Conservation (phyloP, 2,113 vertebrate genomes). For the Ptilonorhynchus violaceus region DNA sequence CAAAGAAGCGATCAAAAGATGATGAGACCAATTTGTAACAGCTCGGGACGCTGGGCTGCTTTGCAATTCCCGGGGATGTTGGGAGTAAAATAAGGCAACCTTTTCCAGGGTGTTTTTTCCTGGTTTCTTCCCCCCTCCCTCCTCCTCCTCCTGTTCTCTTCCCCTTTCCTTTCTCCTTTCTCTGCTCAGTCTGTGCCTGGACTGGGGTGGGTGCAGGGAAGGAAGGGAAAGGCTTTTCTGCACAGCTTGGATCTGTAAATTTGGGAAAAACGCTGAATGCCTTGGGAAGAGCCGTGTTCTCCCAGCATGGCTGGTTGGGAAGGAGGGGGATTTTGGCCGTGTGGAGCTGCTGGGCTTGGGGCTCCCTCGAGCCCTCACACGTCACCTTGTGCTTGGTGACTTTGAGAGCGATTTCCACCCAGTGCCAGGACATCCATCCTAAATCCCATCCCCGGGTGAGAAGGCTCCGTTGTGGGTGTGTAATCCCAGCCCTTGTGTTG, state of each 20-base stretch:
- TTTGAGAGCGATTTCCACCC: fast-evolving
- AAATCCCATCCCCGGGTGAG: background rate
- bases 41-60: background rate
- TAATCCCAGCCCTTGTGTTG: background rate
- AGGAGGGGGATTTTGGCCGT: fast-evolving
- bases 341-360: background rate
- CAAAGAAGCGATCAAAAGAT: fast-evolving
- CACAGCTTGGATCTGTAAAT: background rate
- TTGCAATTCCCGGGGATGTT: background rate
- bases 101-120: background rate
- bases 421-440: fast-evolving
- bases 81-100: background rate
- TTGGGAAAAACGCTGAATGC: fast-evolving
- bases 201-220: background rate
- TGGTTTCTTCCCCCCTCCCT: background rate
- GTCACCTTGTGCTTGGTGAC: fast-evolving
- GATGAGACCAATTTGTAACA: background rate
- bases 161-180: background rate
- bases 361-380: fast-evolving
- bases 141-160: background rate
- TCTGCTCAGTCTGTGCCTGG: background rate
- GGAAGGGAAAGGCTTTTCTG: background rate
- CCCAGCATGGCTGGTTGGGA: background rate
- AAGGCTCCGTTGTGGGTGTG: fast-evolving
- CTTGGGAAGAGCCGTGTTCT: background rate